Evolutionary conservation across 2,888 invertebrate genomes (phyloP), one percentile per base, ranked within the genome.

Genomic region (Drosophila bunnanda): DNA sequence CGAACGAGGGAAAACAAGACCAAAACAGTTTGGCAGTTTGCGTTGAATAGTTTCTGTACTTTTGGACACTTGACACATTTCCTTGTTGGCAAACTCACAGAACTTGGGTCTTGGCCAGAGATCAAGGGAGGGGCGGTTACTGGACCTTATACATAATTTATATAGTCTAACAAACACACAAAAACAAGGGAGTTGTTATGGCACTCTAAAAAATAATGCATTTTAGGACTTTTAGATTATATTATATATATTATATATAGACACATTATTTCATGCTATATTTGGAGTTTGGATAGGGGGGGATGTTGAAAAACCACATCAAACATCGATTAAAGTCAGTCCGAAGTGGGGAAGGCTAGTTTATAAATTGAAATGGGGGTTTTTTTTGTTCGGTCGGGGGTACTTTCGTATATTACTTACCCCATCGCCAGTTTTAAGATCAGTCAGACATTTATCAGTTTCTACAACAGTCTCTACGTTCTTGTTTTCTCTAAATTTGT

Each of bases 351-450:
- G 15, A 32, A 20, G 50, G 32, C 50, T 50, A 28, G 17, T 44
- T 56, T 20, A 30, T n/a, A 38, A n/a, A 28, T 60, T 36, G 17
- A 53, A 30, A 34, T 20, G 4, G 50, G 53, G 32, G 13, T 34
- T 38, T 41, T 36, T 38, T 60, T 28, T 39, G 46, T 22, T 32
- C 22, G 46, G 34, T 65, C 66, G 56, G 38, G 30, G 54, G 36
- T 46, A 44, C 48, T 32, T 41, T 53, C 38, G 56, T 60, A 56
- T 56, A 15, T 73, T 92, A 92, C 92, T 92, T 91, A 92, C 92
- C 92, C 80, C 87, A 77, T 90, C 87, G 72, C 90, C 90, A 77
- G 80, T 78, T 74, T 91, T 91, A 82, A 90, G 91, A 80, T 90
- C 91, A 87, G 89, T 90, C 82, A 91, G 80, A 85, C 82, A 82